A percentile compares a stretch with the other conserved stretches of the same genome.
These are phyloP conservation scores for Nephrocerus scutellatus DNA, from an alignment of 2,888 invertebrate genomes.

Conservation along the genomic window DNA sequence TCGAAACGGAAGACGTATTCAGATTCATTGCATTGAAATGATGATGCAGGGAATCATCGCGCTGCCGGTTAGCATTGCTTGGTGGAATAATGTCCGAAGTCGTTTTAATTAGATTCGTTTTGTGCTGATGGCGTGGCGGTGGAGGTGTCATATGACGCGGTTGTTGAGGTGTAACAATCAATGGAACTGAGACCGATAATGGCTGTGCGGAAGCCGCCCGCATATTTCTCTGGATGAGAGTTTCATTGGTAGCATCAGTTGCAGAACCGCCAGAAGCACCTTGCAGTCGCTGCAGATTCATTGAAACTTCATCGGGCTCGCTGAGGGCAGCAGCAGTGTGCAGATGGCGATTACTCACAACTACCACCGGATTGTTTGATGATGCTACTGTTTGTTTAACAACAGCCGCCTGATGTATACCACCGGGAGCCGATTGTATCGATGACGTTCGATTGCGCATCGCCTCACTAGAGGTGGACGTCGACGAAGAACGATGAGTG, in stretches of 20 bases:
- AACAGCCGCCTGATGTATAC: slow-evolving; percentile 41
- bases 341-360: slow-evolving; percentile 17
- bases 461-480: slow-evolving; percentile 27
- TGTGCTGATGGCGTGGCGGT: slow-evolving; percentile 37
- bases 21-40: slow-evolving; percentile 41
- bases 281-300: slow-evolving; percentile 34
- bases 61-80: slow-evolving; percentile 19
- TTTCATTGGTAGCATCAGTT: slow-evolving; percentile 33
- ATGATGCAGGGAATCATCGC: slow-evolving; percentile 32
- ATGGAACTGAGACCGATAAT: slow-evolving; percentile 26
- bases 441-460: slow-evolving; percentile 55
- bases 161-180: slow-evolving; percentile 15
- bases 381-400: slow-evolving; percentile 18
- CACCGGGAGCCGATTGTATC: slow-evolving; percentile 64
- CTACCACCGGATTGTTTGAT: slow-evolving; percentile 21
- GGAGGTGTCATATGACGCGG: slow-evolving; percentile 24
- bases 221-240: slow-evolving; percentile 31
- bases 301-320: slow-evolving; percentile 24
- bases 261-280: too few relatives aligned
- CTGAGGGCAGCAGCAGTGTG: slow-evolving; percentile 9
- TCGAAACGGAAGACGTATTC: slow-evolving; percentile 30
- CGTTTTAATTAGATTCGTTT: slow-evolving; percentile 33
- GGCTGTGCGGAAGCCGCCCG: slow-evolving; percentile 40
- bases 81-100: slow-evolving; percentile 29
- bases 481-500: slow-evolving; percentile 25